Percentiles rank a stretch among this genome's conserved stretches.
Conservation (phyloP, 2,888 invertebrate genomes). For the Pecten maximus region DNA sequence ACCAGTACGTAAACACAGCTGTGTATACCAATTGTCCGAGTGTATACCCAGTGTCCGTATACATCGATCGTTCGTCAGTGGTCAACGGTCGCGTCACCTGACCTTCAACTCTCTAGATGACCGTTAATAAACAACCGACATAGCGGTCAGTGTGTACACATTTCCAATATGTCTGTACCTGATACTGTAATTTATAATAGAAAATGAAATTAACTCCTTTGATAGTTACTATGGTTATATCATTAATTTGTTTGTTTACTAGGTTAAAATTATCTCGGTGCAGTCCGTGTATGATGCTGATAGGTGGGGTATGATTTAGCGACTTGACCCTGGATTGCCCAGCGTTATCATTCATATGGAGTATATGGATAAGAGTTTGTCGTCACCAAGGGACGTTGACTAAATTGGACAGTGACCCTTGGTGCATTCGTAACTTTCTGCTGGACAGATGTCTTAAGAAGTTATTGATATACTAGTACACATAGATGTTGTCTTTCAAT, state of each 20-base stretch:
- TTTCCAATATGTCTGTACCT: not conserved
- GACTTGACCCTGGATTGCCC: not conserved
- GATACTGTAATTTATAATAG: not conserved
- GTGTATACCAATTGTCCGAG: not conserved
- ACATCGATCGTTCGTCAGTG: not conserved
- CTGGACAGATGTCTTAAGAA: not conserved
- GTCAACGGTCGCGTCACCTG: slow-evolving; percentile 24
- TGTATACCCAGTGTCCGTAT: not conserved
- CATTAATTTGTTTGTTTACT: not conserved
- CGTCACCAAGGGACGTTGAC: not conserved
- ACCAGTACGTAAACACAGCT: no score
- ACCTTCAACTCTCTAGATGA: not conserved
- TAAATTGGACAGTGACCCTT: not conserved
- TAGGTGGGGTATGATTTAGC: not conserved
- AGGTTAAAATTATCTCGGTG: not conserved
- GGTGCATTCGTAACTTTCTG: not conserved
- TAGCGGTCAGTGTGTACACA: not conserved
- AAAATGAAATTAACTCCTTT: not conserved
- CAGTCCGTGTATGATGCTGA: not conserved
- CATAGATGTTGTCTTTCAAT: not conserved
- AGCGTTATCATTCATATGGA: not conserved
- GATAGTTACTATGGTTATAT: not conserved
- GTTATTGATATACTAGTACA: not conserved
- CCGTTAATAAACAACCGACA: not conserved
- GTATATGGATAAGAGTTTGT: not conserved